phyloP scores from a whole-genome alignment of 2,888 invertebrate species.

The Endomychus coccineus region DNA sequence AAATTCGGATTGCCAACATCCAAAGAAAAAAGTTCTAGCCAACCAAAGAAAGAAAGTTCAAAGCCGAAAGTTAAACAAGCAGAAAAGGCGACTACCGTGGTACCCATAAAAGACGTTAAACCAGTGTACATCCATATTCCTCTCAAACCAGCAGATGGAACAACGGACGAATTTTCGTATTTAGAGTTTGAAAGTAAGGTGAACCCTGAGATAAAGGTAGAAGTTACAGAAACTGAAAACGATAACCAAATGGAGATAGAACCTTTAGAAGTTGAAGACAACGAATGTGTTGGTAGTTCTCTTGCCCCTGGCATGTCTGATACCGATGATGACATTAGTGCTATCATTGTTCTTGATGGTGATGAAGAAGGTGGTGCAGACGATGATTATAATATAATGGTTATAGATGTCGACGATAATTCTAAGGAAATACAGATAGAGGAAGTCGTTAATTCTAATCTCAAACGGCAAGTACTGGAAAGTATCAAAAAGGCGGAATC shows the following conservation, averaged over 20 bases:
- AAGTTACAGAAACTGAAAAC: conserved; percentile 12
- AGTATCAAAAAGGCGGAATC: conserved; percentile 13
- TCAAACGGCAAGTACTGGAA: conserved; percentile 10
- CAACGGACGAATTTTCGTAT: conserved; percentile 39
- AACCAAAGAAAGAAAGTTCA: conserved; percentile 18
- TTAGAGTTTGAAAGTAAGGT: conserved; percentile 31
- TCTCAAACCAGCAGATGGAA: conserved; percentile 38
- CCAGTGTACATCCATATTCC: conserved; percentile 42
- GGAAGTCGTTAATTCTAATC: conserved; percentile 10
- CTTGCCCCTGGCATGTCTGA: conserved; percentile 4
- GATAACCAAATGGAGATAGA: background rate
- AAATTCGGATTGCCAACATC: conserved; percentile 17
- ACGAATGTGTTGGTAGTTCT: conserved; percentile 1
- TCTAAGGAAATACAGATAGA: conserved; percentile 11
- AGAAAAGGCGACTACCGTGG: conserved; percentile 10
- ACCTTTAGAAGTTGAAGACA: background rate
- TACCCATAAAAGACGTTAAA: conserved; percentile 21
- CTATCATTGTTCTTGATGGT: conserved; percentile 13
- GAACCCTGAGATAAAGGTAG: conserved; percentile 9
- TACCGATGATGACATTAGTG: conserved; percentile 13
- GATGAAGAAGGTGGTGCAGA: conserved; percentile 9
- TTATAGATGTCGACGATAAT: conserved; percentile 13
- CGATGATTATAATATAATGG: conserved; percentile 13
- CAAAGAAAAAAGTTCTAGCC: conserved; percentile 15
- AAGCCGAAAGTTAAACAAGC: conserved; percentile 18